Percentiles rank a stretch among this genome's conserved stretches.
Conservation (phyloP, 2,888 invertebrate species). For the Apodemia zela region DNA sequence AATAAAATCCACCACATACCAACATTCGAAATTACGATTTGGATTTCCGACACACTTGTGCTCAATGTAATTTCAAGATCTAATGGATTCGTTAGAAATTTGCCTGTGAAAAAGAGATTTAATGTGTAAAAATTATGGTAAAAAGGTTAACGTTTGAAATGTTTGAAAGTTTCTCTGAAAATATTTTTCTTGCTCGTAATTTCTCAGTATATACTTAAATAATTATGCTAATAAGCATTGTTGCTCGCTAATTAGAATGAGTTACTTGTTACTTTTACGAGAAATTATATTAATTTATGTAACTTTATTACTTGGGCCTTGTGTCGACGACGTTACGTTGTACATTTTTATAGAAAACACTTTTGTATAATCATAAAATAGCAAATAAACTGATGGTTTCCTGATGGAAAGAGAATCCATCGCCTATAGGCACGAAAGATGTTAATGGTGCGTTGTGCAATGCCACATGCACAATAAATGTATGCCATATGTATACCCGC, state of each 20-base stretch:
- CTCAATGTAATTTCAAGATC: conserved; percentile 5
- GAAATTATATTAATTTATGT: too few species aligned
- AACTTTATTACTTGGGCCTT: too few species aligned
- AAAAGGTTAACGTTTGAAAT: neutral
- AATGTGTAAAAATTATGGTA: neutral
- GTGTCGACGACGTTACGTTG: too few species aligned
- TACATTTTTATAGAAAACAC: too few species aligned
- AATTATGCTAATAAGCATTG: neutral
- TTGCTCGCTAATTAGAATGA: neutral
- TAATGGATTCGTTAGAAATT: neutral
- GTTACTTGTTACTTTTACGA: neutral
- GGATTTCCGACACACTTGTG: neutral
- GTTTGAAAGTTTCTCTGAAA: too few species aligned
- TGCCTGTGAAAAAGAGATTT: neutral
- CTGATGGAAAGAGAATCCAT: too few species aligned
- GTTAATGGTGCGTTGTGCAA: too few species aligned
- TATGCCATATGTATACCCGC: too few species aligned
- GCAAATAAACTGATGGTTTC: too few species aligned
- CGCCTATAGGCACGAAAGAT: too few species aligned
- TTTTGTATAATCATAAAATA: too few species aligned
- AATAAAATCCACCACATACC: neutral
- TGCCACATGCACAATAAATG: too few species aligned
- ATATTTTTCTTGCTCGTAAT: neutral
- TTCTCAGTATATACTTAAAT: neutral
- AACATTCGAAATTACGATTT: neutral